These are phyloP conservation scores for Pipistrellus pipistrellus DNA, from an alignment of 2,797 vertebrate species.

Conservation along the genomic window DNA sequence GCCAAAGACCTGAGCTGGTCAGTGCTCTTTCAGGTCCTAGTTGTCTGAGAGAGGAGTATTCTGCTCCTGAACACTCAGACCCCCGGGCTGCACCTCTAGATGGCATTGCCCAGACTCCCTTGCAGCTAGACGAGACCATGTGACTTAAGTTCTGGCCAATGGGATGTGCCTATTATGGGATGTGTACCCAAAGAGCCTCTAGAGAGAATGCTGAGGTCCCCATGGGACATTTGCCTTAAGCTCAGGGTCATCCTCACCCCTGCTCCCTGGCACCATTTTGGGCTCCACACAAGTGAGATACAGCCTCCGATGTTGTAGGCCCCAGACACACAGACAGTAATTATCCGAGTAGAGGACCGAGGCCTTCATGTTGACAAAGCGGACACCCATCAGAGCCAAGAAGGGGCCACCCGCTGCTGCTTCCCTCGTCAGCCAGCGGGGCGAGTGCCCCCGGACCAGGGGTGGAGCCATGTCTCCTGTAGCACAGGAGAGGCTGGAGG, in stretches of 20 bases:
- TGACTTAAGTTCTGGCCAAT: neutral
- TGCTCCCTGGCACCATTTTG: neutral
- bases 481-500: conserved; percentile 75
- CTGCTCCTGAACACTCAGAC: fast-evolving
- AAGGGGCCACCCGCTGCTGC: neutral
- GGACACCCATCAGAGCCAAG: neutral
- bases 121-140: neutral
- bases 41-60: fast-evolving
- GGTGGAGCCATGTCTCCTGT: neutral
- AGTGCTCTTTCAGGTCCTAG: neutral
- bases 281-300: neutral
- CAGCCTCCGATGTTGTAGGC: neutral
- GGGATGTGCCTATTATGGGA: no score
- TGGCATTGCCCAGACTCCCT: neutral
- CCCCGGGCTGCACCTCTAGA: fast-evolving
- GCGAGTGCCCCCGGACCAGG: neutral
- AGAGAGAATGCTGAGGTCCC: neutral
- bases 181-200: neutral
- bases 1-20: neutral
- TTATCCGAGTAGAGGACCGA: no score
- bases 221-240: neutral
- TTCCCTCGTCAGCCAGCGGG: neutral
- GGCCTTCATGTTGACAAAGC: neutral
- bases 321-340: neutral
- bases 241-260: neutral